Evolutionary conservation across 2,888 invertebrate genomes (phyloP), one percentile per base, ranked within the genome.

Genomic region (Drosophila peninsularis): DNA sequence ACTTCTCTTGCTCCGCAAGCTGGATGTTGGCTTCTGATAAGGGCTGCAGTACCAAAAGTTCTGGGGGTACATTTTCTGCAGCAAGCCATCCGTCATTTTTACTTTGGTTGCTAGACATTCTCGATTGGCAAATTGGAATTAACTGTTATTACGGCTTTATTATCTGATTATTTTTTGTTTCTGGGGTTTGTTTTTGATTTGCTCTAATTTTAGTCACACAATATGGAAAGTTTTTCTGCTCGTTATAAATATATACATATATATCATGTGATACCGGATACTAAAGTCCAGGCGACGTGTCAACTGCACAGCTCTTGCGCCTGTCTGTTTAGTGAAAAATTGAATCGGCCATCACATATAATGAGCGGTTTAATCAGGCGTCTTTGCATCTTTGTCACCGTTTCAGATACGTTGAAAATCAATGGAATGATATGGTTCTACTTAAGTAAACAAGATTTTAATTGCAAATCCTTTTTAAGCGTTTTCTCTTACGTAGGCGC

Each of bases 401-500:
- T 39, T 13, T 17, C 27, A 41, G 17, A 32, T 41, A 19, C n/a
- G 37, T 30, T 19, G 39, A 11, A 62, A 13, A 27, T 37, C 4
- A 32, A 11, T n/a, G 3, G 3, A 52, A 17, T 24, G 10, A 24
- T 27, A 17, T 24, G 14, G 30, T 30, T 34, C 34, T 21, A 34
- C 13, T 36, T n/a, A 6, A n/a, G 34, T 14, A 13, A 27, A 17
- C 13, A 39, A 39, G 11, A 11, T 39, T 13, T 24, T 30, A 5
- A n/a, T 13, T 19, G 36, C 19, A 27, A 45, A 27, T 21, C 34
- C 24, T 7, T 85, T 88, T 88, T 36, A 83, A 63, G 19, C 77
- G 82, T 37, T 78, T 65, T 47, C 77, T 60, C 63, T 85, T 82
- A n/a, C 70, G 79, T 52, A 73, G 24, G 5, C 63, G 64, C 17